Evolutionary conservation across 2,888 invertebrate genomes (phyloP), one percentile per base, ranked within the genome.

Genomic region (Cephus nigrinus): DNA sequence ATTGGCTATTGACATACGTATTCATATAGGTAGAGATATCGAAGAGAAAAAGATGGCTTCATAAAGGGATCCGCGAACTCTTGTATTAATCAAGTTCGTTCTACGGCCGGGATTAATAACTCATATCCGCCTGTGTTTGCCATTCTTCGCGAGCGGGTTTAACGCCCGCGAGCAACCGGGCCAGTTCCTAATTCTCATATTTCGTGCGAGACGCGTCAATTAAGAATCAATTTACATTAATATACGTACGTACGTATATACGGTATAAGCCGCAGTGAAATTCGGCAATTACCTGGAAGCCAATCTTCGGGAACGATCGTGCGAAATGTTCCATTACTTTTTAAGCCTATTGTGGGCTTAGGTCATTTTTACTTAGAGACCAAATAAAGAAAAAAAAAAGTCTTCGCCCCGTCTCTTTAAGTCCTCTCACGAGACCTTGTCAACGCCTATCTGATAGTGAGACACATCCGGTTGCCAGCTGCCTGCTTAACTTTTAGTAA

Each of bases 361-460:
- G 55, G 55, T 55, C 55, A 55, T 55, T 23, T 55, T 55, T 55
- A 23, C 55, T 15, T 23, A 55, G 55, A 55, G 55, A 55, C 55
- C 23, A 55, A 55, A 55, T 23, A 55, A 23, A 31, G 31, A 31
- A 40, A 40, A 40, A 15, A 1, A 40, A 55, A 55, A 55, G 5
- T 55, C 9, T 55, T 15, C 55, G 23, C 23, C 2, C 55, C 23
- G 55, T 55, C 55, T 55, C 55, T 35, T 35, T 55, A 55, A 12
- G 31, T 71, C 31, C 71, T 31, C 12, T 33, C 74, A 30, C 33
- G 23, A 34, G 74, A 82, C 75, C 78, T 83, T 84, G 85, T 86
- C 86, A 83, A 84, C 82, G 82, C 82, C 83, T 81, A 89, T 86
- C 88, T 84, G 87, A 87, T 87, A 84, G 83, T 79, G 81, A 77